Evolutionary conservation across 92 coral and sea anemone species (phyloP), one percentile per base, ranked within the genome.

Genomic region (Micromussa lordhowensis): DNA sequence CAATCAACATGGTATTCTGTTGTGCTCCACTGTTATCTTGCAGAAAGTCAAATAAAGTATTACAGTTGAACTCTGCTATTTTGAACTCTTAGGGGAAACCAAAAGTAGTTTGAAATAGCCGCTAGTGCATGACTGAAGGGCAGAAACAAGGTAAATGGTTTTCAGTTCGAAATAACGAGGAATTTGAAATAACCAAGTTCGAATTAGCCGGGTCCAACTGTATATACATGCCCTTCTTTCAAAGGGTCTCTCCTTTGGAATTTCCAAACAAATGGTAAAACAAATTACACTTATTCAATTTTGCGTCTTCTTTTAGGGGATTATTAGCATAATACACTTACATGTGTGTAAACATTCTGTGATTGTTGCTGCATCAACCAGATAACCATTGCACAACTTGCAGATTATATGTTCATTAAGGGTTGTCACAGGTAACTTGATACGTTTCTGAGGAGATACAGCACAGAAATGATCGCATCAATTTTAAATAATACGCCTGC

Each of bases 301-400:
- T 57, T 57, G 63, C 48, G 4, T 40, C 48, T 15, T 16, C 22
- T 57, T 57, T 21, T 57, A 40, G 48, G 63, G 22, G n/a, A 18
- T 57, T 17, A 17, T 57, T 57, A 75, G 1, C 26, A 16, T 68
- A 0, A 83, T 26, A 22, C 24, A 93, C 99, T 83, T 85, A 97
- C 99, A 97, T 30, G 99, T 95, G 86, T 96, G 99, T 29, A 96
- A 63, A 78, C 99, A 96, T 88, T 96, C 98, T 28, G 99, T 96
- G 66, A 96, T 96, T 54, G 99, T 97, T 30, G 98, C 98, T 28
- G 99, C 97, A 86, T 95, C 92, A 61, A 97, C 87, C 14, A 97
- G 84, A 90, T 97, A 97, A 0, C 99, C 98, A 79, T 97, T 96
- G 89, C 99, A 97, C 74, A 97, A 84, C 78, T 92, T 93, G 82